Percentiles rank a stretch among this genome's conserved stretches.
These are phyloP conservation scores for Yponomeuta sedellus DNA, from an alignment of 2,888 invertebrate genomes.

Conservation along the genomic window DNA sequence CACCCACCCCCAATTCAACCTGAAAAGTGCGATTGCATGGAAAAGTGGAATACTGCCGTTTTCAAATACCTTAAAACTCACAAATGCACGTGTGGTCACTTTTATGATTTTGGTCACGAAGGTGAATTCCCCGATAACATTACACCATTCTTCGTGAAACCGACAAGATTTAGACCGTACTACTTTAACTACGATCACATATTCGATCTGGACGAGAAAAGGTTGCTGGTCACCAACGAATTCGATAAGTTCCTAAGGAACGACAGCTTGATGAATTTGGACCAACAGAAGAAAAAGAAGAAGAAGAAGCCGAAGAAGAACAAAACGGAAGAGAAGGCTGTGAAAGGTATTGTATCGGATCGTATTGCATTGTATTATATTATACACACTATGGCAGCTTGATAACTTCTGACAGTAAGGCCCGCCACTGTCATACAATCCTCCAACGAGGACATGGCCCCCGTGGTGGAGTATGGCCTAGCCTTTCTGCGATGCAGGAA, in stretches of 20 bases:
- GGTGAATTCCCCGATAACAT: slow-evolving; percentile 48
- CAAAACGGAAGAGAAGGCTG: neutral
- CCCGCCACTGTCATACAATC: too few species aligned
- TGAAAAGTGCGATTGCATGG: slow-evolving; percentile 51
- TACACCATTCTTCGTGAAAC: slow-evolving; percentile 50
- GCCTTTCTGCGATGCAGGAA: too few species aligned
- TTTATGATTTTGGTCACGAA: slow-evolving; percentile 53
- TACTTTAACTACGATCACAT: slow-evolving; percentile 57
- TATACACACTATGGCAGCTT: too few species aligned
- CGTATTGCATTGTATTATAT: too few species aligned
- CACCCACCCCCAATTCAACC: slow-evolving; percentile 35
- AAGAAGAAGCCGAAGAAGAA: slow-evolving; percentile 30
- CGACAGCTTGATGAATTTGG: slow-evolving; percentile 44
- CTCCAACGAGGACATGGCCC: too few species aligned
- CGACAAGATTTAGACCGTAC: slow-evolving; percentile 37
- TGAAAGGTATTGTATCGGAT: neutral
- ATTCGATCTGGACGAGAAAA: slow-evolving; percentile 47
- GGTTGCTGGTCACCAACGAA: slow-evolving; percentile 45
- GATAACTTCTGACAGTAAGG: too few species aligned
- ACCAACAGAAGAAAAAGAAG: slow-evolving; percentile 35
- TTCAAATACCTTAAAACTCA: slow-evolving; percentile 43
- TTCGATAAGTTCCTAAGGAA: slow-evolving; percentile 57
- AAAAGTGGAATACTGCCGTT: slow-evolving; percentile 45
- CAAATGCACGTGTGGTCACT: slow-evolving; percentile 58
- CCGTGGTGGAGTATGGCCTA: too few species aligned